Evolutionary conservation across 1,140 invertebrate genomes (phyloP).

Genomic region (Drosophila kikkawai): DNA sequence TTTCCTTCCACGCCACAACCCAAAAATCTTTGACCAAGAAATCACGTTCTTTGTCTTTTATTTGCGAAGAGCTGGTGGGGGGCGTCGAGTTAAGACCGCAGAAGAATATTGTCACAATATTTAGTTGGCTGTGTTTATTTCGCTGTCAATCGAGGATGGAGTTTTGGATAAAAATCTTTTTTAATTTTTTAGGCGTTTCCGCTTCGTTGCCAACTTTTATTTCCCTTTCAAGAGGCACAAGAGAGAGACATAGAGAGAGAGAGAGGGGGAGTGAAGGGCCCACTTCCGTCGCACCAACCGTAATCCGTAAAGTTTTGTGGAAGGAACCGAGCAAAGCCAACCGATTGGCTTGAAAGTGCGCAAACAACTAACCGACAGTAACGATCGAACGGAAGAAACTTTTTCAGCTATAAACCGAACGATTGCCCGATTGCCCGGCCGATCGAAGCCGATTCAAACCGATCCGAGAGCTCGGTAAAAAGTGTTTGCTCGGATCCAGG

Average conservation of each 20-base stretch:
- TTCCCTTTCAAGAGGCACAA: slow-evolving; percentile 8
- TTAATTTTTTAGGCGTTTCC: slow-evolving; percentile 55
- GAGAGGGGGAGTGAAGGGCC: slow-evolving; percentile 3
- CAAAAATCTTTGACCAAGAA: slow-evolving; percentile 54
- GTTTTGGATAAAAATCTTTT: slow-evolving; percentile 22
- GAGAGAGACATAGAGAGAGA: background rate
- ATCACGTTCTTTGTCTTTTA: slow-evolving; percentile 77
- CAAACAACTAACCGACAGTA: slow-evolving; percentile 80
- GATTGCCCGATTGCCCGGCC: slow-evolving; percentile 18
- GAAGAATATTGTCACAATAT: slow-evolving; percentile 33
- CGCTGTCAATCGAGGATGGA: slow-evolving; percentile 26
- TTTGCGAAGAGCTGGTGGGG: slow-evolving; percentile 16
- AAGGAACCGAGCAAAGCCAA: slow-evolving; percentile 46
- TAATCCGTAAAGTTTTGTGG: slow-evolving; percentile 38
- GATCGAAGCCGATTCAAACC: slow-evolving; percentile 4
- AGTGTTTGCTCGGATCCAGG: slow-evolving; percentile 44
- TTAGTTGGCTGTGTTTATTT: slow-evolving; percentile 20
- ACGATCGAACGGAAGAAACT: slow-evolving; percentile 69
- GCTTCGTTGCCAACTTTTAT: slow-evolving; percentile 74
- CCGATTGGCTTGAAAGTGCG: slow-evolving; percentile 79
- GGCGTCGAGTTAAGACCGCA: slow-evolving; percentile 13
- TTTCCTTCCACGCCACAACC: slow-evolving; percentile 41
- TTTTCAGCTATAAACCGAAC: slow-evolving; percentile 40
- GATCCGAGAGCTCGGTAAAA: slow-evolving; percentile 7
- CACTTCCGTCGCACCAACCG: slow-evolving; percentile 73